Evolutionary conservation across 2,113 vertebrate species (phyloP).

Genomic region (Pollimyrus isidori): DNA sequence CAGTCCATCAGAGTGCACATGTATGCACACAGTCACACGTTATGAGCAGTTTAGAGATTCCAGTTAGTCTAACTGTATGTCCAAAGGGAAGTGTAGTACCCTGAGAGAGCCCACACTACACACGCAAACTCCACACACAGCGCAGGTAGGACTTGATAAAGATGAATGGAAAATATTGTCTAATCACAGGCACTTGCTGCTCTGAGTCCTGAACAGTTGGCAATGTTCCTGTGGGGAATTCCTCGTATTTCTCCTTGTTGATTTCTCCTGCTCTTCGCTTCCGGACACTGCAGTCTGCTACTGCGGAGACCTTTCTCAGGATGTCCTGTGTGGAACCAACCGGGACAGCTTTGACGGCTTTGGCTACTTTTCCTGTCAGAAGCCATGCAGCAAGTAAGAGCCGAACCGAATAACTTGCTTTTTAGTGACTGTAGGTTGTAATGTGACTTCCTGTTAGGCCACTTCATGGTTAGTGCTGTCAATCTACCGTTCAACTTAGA

Average conservation of each 20-base stretch:
- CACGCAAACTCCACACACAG: not conserved
- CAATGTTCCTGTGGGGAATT: not conserved
- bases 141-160: not conserved
- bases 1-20: not conserved
- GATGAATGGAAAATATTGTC: not conserved
- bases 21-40: not conserved
- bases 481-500: not conserved
- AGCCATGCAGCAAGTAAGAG: constrained; percentile 83
- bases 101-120: not conserved
- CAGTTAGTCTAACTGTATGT: not conserved
- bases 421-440: not conserved
- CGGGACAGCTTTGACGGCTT: constrained; percentile 69
- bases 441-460: not conserved
- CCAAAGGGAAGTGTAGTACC: not conserved
- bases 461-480: not conserved
- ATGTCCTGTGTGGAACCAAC: constrained; percentile 78
- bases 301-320: constrained; percentile 71
- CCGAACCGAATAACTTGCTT: not conserved
- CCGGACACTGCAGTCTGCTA: constrained; percentile 62
- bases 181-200: not conserved
- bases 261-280: not conserved
- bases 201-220: not conserved
- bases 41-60: not conserved
- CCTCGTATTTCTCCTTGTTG: not conserved
- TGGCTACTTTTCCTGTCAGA: constrained; percentile 83